These are phyloP conservation scores for Marisa cornuarietis DNA, from an alignment of 1,140 invertebrate genomes.

Conservation along the genomic window DNA sequence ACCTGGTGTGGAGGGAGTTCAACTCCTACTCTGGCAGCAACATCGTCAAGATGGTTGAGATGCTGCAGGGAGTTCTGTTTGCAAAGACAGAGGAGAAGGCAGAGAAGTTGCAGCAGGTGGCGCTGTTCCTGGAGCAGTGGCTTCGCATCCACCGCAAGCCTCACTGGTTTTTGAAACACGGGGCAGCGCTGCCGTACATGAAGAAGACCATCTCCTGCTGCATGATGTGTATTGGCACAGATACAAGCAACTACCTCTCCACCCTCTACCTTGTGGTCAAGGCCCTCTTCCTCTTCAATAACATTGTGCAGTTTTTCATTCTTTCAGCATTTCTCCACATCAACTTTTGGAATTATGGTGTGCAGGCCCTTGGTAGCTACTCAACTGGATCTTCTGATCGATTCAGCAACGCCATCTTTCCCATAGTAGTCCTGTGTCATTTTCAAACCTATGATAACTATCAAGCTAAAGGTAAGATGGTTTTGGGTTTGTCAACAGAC, in stretches of 20 bases:
- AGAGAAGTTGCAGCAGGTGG: slow-evolving; percentile 42
- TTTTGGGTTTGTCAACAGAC: background rate
- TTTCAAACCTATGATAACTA: slow-evolving; percentile 66
- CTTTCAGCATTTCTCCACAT: slow-evolving; percentile 57
- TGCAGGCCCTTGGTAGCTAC: slow-evolving; percentile 63
- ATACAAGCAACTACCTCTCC: slow-evolving; percentile 68
- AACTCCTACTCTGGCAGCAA: slow-evolving; percentile 51
- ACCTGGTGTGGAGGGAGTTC: slow-evolving; percentile 57
- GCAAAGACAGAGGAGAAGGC: slow-evolving; percentile 35
- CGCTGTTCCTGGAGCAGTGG: slow-evolving; percentile 43
- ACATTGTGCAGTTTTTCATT: slow-evolving; percentile 58
- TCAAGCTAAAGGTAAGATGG: slow-evolving; percentile 30
- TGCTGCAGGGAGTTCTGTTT: slow-evolving; percentile 24
- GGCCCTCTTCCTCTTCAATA: slow-evolving; percentile 55
- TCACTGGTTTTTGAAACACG: slow-evolving; percentile 28
- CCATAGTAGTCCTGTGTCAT: slow-evolving; percentile 69
- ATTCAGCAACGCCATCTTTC: slow-evolving; percentile 59
- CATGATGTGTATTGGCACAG: slow-evolving; percentile 58
- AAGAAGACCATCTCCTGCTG: slow-evolving; percentile 30
- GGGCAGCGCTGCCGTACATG: slow-evolving; percentile 19
- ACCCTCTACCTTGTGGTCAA: slow-evolving; percentile 65
- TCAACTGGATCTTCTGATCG: slow-evolving; percentile 52
- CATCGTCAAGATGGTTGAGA: slow-evolving; percentile 36
- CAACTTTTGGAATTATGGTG: slow-evolving; percentile 60
- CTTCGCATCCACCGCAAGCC: slow-evolving; percentile 43